Evolutionary conservation across 2,113 vertebrate genomes (phyloP).

Genomic region (Corydoras sp.): DNA sequence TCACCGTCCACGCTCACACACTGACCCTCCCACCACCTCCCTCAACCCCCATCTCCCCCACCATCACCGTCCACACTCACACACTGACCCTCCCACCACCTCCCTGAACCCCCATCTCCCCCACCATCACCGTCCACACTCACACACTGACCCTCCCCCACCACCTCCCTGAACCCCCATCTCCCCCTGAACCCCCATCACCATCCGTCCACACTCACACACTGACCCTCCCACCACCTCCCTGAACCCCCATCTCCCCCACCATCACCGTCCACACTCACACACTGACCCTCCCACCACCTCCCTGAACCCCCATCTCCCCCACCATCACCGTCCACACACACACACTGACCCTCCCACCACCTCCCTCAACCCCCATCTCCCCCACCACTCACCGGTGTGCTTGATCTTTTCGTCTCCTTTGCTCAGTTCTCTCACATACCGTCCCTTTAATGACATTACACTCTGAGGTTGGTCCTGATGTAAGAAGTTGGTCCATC

Average conservation of each 20-base stretch:
- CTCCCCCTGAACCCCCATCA: slow-evolving; percentile 29
- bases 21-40: slow-evolving; percentile 28
- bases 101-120: slow-evolving; percentile 39
- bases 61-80: no score
- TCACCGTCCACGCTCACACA: no score
- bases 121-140: slow-evolving; percentile 17
- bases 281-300: slow-evolving; percentile 25
- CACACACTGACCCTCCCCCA: no score
- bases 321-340: slow-evolving; percentile 21
- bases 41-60: slow-evolving; percentile 27
- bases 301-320: slow-evolving; percentile 30
- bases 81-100: slow-evolving; percentile 26
- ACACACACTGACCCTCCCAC: slow-evolving; percentile 1
- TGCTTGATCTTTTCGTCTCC: slow-evolving; percentile 38
- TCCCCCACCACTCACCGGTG: background rate
- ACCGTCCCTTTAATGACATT: background rate
- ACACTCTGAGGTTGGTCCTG: no score
- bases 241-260: slow-evolving; percentile 27
- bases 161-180: slow-evolving; percentile 36
- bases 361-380: slow-evolving; percentile 36
- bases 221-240: slow-evolving; percentile 29
- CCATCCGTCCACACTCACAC: no score
- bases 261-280: no score
- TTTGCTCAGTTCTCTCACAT: background rate
- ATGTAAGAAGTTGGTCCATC: no score